Evolutionary conservation across 1,140 invertebrate species (phyloP).

Genomic region (Helicoverpa zea): DNA sequence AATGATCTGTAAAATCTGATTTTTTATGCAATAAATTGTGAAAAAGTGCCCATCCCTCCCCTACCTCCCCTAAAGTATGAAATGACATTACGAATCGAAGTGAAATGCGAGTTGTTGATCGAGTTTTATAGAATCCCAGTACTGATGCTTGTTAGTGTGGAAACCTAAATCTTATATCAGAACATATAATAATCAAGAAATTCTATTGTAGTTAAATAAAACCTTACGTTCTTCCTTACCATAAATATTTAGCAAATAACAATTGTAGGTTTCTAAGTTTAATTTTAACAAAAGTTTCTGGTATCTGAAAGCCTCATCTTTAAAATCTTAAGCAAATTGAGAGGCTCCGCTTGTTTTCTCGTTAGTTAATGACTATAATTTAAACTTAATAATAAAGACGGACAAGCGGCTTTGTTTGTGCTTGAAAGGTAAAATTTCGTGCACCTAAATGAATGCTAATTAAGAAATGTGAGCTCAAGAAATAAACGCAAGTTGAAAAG

Average conservation of each 20-base stretch:
- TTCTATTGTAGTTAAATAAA: too few species aligned
- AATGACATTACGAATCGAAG: too few species aligned
- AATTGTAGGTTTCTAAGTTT: constrained; percentile 31
- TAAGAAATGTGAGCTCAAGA: constrained; percentile 76
- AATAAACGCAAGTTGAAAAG: constrained; percentile 68
- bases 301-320: constrained; percentile 64
- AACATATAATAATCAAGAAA: background rate
- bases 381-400: constrained; percentile 81
- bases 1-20: too few species aligned
- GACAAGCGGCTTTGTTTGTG: constrained; percentile 79
- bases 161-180: too few species aligned
- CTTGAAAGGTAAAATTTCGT: constrained; percentile 79
- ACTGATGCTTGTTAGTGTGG: too few species aligned
- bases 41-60: too few species aligned
- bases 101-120: too few species aligned
- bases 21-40: too few species aligned
- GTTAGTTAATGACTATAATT: constrained; percentile 83
- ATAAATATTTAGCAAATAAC: constrained; percentile 2
- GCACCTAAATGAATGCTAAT: constrained; percentile 76
- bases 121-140: too few species aligned
- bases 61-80: too few species aligned
- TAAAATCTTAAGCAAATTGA: constrained; percentile 70
- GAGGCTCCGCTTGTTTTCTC: constrained; percentile 72
- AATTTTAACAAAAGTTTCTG: constrained; percentile 57
- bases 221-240: too few species aligned